phyloP scores from a whole-genome alignment of 1,140 invertebrate genomes.

The Aricia agestis region DNA sequence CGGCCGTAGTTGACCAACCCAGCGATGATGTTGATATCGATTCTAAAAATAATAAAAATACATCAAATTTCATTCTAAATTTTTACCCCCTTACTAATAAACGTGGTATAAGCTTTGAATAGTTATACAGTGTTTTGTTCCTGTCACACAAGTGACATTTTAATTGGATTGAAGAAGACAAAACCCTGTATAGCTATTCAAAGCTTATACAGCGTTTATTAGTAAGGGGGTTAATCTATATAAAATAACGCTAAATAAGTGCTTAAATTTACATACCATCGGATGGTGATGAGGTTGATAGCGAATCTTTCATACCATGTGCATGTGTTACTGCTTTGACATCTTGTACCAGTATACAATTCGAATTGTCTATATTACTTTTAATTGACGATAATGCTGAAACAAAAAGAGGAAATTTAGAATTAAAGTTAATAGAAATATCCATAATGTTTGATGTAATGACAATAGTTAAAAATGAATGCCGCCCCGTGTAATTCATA shows the following conservation, averaged over 20 bases:
- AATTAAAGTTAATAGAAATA: not conserved
- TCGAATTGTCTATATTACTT: slow-evolving; percentile 87
- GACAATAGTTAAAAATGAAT: not conserved
- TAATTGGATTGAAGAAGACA: no score
- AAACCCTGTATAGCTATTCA: no score
- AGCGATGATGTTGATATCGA: slow-evolving; percentile 75
- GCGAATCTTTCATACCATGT: slow-evolving; percentile 83
- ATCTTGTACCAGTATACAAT: slow-evolving; percentile 93
- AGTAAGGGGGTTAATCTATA: no score
- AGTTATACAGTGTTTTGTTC: no score
- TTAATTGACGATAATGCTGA: slow-evolving; percentile 91
- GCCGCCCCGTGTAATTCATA: not conserved
- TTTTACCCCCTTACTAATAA: no score
- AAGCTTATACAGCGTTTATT: no score
- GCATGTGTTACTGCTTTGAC: slow-evolving; percentile 91
- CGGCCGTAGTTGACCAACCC: slow-evolving; percentile 70
- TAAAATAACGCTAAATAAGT: not conserved
- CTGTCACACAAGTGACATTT: no score
- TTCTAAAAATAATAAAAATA: slow-evolving; percentile 51
- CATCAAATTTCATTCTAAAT: not conserved
- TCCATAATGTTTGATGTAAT: not conserved
- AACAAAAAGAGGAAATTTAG: slow-evolving; percentile 63
- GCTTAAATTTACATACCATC: slow-evolving; percentile 77
- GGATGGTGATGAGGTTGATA: slow-evolving; percentile 84
- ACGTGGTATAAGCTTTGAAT: no score